Evolutionary conservation across 2,888 invertebrate species (phyloP), one percentile per base, ranked within the genome.

Genomic region (Celastrina argiolus): DNA sequence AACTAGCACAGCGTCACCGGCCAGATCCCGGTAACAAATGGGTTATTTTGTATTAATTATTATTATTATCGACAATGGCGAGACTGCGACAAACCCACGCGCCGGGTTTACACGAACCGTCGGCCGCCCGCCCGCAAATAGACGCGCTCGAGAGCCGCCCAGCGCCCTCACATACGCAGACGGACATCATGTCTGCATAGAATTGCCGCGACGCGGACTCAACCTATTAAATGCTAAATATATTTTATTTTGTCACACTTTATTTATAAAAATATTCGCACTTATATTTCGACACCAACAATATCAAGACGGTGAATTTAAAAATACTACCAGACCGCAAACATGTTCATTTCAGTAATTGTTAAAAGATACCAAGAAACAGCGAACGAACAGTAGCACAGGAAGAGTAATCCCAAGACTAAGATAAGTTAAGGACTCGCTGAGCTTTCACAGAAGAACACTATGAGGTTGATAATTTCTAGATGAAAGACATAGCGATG

Each of bases 31-130:
- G 81, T 79, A 82, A 81, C 83, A 82, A 85, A 83, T 84, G 81
- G 81, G 81, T 85, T 87, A 88, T 88, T 88, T 87, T 78, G 83
- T 82, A 83, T 88, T 83, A 89, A 87, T 88, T 89, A 88, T 87
- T 87, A 81, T 34, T 34, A 58, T 82, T 87, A 87, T 88, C 85
- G 85, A 86, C 82, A 84, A 80, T 81, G 88, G 84, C 88, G 85
- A 88, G 89, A 88, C 89, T 81, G 86, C 85, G 87, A 85, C 88
- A 86, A 84, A 75, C 88, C 89, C 87, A 90, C 90, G 79, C 76
- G 73, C 80, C 78, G 80, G 78, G 80, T 81, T 82, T 79, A 81
- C 82, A 81, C 79, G 77, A 78, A 75, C 74, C 77, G 64, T 76
- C 82, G 81, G 81, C 79, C 76, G 74, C 75, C 77, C 77, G 75